These are phyloP conservation scores for Nysson spinosus DNA, from an alignment of 2,888 invertebrate genomes.

Conservation along the genomic window DNA sequence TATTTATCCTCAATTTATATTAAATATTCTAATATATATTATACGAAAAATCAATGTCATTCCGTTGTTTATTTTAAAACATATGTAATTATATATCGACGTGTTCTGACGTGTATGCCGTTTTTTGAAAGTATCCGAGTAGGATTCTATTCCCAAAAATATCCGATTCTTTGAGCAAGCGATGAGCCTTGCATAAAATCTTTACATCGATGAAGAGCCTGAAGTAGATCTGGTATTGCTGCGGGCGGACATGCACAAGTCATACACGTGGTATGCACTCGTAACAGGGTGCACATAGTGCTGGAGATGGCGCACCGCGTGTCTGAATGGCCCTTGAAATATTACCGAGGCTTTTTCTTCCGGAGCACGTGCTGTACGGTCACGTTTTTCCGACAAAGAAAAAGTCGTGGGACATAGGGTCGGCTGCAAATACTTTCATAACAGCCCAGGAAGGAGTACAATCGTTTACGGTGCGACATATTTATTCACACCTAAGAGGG, in stretches of 20 bases:
- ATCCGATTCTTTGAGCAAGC: neutral
- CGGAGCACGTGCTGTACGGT: conserved; percentile 35
- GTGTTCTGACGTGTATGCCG: too few relatives aligned
- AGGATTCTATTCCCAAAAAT: too few relatives aligned
- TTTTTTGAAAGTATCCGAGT: too few relatives aligned
- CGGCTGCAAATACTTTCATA: conserved; percentile 26
- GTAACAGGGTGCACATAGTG: conserved; percentile 29
- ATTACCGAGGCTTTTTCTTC: conserved; percentile 46
- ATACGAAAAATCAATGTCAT: too few relatives aligned
- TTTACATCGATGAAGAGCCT: neutral
- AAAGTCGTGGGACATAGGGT: neutral
- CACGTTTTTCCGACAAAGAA: conserved; percentile 39
- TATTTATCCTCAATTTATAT: too few relatives aligned
- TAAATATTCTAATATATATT: too few relatives aligned
- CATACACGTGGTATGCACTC: conserved; percentile 31
- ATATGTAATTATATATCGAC: too few relatives aligned
- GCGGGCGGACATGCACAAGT: conserved; percentile 10
- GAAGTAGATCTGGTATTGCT: conserved; percentile 13
- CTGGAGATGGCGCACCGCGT: conserved; percentile 35
- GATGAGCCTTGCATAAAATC: neutral
- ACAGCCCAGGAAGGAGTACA: conserved; percentile 3
- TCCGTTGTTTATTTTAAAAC: too few relatives aligned
- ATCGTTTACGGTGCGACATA: conserved; percentile 4
- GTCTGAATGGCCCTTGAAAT: conserved; percentile 57
- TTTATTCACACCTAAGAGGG: conserved; percentile 4